Conservation (phyloP, 1,140 invertebrate genomes). For the Vollenhovia emeryi region DNA sequence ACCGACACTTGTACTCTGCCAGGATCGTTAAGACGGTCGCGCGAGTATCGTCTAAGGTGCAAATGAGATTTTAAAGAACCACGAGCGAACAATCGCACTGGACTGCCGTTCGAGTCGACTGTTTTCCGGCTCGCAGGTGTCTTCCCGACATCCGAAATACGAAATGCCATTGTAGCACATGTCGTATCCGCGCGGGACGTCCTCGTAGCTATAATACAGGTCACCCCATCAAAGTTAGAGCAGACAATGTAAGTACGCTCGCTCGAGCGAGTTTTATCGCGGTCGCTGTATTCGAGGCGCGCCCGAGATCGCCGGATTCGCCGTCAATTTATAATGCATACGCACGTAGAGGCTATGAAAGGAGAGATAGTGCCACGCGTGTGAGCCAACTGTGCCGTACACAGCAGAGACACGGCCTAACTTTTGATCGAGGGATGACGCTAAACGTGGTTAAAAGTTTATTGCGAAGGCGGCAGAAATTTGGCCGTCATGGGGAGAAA, state of each 20-base stretch:
- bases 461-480: conserved; percentile 8
- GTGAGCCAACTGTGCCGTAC: not conserved
- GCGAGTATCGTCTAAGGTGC: not conserved
- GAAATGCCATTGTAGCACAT: not conserved
- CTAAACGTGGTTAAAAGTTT: conserved; percentile 51
- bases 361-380: conserved; percentile 35
- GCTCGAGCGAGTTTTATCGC: conserved; percentile 28
- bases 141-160: not conserved
- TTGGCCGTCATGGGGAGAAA: conserved; percentile 25
- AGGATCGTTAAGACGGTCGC: not conserved
- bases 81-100: conserved; percentile 5
- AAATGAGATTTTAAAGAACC: conserved; percentile 49
- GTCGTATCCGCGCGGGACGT: conserved; percentile 1
- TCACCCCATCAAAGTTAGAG: conserved; percentile 35
- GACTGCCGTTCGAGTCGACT: conserved; percentile 2
- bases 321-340: conserved; percentile 56
- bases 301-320: conserved; percentile 22
- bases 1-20: not conserved
- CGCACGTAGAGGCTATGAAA: conserved; percentile 51
- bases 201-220: not conserved
- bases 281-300: not conserved
- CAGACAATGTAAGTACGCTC: not conserved
- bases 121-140: not conserved
- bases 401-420: not conserved
- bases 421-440: conserved; percentile 3